Base-by-base conservation (phyloP, 2,797 vertebrate species). In the Enteromius mattozi region DNA sequence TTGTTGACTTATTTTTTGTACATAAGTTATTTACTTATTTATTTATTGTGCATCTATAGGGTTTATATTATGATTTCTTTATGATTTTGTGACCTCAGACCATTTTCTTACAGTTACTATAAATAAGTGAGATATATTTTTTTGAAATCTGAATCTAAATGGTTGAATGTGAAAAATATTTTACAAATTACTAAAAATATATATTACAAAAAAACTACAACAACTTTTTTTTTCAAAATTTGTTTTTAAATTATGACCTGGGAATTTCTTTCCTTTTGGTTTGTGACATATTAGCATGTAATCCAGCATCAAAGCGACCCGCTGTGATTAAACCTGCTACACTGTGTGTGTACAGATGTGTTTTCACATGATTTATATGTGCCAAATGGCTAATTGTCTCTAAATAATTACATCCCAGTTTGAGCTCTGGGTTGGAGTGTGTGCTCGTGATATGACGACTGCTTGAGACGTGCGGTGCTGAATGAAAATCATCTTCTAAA, bases 241-340 rank as follows among this genome's bases (percentile, higher is more conserved):
- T n/a, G 5, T 27, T 2, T 0, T 3, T 27, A 42, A 27, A 27
- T 71, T 2, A 27, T 16, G 69, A 71, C n/a, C 1, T 2, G 6
- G 6, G 8, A 17, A 40, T 69, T n/a, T 17, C 69, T 47, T 74
- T 19, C 5, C 2, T 19, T 17, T 51, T 2, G 1, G 7, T 54
- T 13, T 51, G 9, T 1, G 3, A 47, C 30, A 14, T 35, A 54
- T 75, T 75, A 54, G n/a, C 51, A 66, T 75, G 68, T 75, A 88
- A 90, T 51, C 13, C 82, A 83, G 86, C 88, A 92, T 88, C 86
- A 87, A 87, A 88, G 88, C 87, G 88, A 6, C 80, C 19, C 13
- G 4, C 40, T 75, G 56, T 61, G 66, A 47, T 75, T 63, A 75
- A 82, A 82, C 70, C 56, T 82, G 56, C 35, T 82, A 35, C 56